These are phyloP conservation scores for Hystrix brachyura DNA, from an alignment of 2,113 vertebrate species.

Conservation along the genomic window DNA sequence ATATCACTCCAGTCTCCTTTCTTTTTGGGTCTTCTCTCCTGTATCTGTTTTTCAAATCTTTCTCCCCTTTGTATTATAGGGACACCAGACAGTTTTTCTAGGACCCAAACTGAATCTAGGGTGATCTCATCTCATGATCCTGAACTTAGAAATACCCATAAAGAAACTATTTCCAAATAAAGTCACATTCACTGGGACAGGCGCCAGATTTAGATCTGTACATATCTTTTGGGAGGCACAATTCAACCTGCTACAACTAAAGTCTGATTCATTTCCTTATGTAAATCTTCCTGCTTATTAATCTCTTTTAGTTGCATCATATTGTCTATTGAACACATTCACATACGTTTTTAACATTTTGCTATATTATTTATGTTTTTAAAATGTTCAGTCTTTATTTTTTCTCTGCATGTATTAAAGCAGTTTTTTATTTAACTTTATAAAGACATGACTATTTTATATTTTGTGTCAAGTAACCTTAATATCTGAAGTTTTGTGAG, in stretches of 20 bases:
- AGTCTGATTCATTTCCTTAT: constrained; percentile 14
- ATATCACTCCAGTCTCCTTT: not conserved
- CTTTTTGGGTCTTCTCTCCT: not conserved
- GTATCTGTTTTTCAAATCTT: not conserved
- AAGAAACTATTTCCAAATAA: not conserved
- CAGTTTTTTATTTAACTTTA: not conserved
- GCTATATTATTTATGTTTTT: not conserved
- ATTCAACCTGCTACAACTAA: not conserved
- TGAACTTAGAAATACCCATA: not conserved
- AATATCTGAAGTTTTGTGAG: not conserved
- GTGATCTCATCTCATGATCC: not conserved
- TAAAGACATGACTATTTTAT: not conserved
- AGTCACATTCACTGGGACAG: not conserved
- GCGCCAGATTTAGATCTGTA: not conserved
- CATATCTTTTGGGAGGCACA: not conserved
- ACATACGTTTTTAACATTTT: not conserved
- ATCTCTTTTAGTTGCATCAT: not conserved
- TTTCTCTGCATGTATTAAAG: not conserved
- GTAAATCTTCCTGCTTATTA: not conserved
- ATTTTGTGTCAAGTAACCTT: not conserved
- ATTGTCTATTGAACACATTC: not conserved
- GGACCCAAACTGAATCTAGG: not conserved
- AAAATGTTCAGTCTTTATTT: not conserved
- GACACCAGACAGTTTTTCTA: not conserved
- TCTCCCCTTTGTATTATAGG: not conserved